phyloP scores from a whole-genome alignment of 1,140 invertebrate species.

The Ylistrum balloti region DNA sequence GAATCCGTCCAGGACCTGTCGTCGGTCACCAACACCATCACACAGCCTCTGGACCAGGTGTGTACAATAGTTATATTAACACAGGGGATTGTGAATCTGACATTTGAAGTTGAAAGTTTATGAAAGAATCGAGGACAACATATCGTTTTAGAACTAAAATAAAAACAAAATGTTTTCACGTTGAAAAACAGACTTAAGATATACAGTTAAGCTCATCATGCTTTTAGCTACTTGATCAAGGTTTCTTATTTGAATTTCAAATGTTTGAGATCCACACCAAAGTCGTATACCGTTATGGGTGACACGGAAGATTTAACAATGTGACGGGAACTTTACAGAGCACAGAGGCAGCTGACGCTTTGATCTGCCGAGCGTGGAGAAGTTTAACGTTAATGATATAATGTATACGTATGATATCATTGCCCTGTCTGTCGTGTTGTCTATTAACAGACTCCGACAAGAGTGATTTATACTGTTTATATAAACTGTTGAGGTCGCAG shows the following conservation, averaged over 20 bases:
- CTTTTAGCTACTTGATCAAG: neutral
- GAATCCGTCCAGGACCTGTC: neutral
- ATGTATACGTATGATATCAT: conserved; percentile 2
- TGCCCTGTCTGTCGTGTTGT: neutral
- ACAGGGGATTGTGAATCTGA: too few relatives aligned
- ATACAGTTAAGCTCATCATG: neutral
- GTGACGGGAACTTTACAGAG: neutral
- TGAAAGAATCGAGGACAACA: too few relatives aligned
- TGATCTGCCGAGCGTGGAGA: neutral
- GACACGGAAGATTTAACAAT: conserved; percentile 32
- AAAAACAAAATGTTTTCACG: neutral
- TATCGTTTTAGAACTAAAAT: too few relatives aligned
- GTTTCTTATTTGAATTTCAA: conserved; percentile 36
- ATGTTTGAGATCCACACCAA: neutral
- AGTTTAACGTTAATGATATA: conserved; percentile 30
- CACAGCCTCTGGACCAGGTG: neutral
- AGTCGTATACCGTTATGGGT: neutral
- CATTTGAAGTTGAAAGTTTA: too few relatives aligned
- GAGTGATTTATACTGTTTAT: conserved; percentile 19
- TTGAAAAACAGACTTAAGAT: too few relatives aligned
- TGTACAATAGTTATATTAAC: too few relatives aligned
- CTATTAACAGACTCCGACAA: neutral
- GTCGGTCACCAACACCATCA: neutral
- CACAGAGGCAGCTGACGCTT: neutral
- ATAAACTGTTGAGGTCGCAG: neutral